Conservation (phyloP, 2,888 invertebrate species). For the Sisyra nigra region DNA sequence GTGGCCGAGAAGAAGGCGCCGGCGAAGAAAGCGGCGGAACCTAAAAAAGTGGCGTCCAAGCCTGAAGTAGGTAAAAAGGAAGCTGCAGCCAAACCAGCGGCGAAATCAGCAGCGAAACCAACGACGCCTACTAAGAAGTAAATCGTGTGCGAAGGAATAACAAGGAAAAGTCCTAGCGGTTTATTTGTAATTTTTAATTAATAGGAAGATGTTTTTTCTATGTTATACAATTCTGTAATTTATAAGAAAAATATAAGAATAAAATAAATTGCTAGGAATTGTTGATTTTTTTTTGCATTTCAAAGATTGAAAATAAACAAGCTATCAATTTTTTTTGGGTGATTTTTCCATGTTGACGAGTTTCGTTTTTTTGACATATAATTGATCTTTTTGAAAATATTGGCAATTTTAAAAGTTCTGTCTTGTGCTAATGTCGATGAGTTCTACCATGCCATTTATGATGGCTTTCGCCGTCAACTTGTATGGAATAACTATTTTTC, state of each 20-base stretch:
- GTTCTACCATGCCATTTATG: too few relatives aligned
- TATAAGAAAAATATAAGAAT: background rate
- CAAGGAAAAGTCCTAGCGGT: background rate
- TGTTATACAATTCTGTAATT: too few relatives aligned
- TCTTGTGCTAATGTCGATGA: too few relatives aligned
- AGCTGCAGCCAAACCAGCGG: conserved; percentile 32
- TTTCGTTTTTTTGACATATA: too few relatives aligned
- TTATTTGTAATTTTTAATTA: conserved; percentile 1
- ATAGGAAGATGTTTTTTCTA: too few relatives aligned
- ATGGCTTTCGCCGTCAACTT: too few relatives aligned
- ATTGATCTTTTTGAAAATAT: too few relatives aligned
- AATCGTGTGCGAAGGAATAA: conserved; percentile 11
- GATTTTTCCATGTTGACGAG: too few relatives aligned
- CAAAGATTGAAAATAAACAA: too few relatives aligned
- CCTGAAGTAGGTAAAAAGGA: conserved; percentile 14
- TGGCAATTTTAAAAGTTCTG: too few relatives aligned
- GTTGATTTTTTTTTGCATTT: background rate
- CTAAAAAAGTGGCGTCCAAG: conserved; percentile 8
- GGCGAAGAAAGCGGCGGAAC: conserved; percentile 10
- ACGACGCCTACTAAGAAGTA: conserved; percentile 22
- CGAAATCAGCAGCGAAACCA: conserved; percentile 30
- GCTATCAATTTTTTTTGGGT: too few relatives aligned
- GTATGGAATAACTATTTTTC: too few relatives aligned
- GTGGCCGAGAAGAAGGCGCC: conserved; percentile 13
- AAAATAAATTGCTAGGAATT: conserved; percentile 1